Evolutionary conservation across 2,113 vertebrate genomes (phyloP), one percentile per base, ranked within the genome.

Genomic region (Oryzias woworae): DNA sequence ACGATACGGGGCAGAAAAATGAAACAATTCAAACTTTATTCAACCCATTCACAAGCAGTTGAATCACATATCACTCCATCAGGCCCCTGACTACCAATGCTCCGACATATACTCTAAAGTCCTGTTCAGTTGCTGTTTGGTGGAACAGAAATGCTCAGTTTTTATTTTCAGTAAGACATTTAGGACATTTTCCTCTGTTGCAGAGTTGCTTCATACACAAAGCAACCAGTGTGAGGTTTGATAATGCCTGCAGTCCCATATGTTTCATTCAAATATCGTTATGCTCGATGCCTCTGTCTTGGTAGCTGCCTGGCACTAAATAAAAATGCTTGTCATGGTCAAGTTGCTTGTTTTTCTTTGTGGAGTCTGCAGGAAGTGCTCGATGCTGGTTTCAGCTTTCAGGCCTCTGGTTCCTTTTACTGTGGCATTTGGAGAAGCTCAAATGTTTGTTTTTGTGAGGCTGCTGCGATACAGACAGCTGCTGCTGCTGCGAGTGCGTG

Each of bases 371-470:
- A 57, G 66, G 71, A 82, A 48, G 72, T 51, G 71, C 70, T 73
- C 73, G 73, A 75, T 73, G 58, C 72, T 31, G 74, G 80, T 87
- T 70, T 85, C 80, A 58, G 60, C 72, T 83, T 73, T 62, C 82
- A 77, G 72, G 61, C 60, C 44, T 69, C 45, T 20, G 3, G 66
- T 71, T 75, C 85, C 82, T 75, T 59, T 43, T 3, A 4, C 79
- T 46, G 43, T 53, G 86, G 87, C 80, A 89, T 90, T 90, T 90
- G 82, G 87, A 86, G 85, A 87, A 81, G 84, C 82, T 78, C 81
- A 80, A 84, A 78, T 85, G 88, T 85, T 86, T 89, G 83, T 88
- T 91, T 78, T 88, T 80, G 81, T 82, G 80, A 79, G 63, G 58
- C 80, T 67, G 72, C 77, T 70, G 74, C 24, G 69, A 60, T 69